These are phyloP conservation scores for Yoshiicerus persimilis DNA, from an alignment of 1,140 invertebrate genomes.

Conservation along the genomic window DNA sequence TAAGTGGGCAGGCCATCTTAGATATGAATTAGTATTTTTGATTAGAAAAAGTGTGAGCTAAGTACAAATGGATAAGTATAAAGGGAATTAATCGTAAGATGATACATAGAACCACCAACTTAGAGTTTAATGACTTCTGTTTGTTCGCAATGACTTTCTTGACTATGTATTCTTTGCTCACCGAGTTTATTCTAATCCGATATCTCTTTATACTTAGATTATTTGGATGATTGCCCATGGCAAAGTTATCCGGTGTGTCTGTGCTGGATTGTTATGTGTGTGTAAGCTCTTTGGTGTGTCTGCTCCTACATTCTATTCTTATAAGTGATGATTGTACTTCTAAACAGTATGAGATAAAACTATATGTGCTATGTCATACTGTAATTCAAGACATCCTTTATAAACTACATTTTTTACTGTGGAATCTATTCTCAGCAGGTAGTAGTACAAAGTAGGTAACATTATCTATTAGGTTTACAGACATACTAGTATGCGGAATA, in stretches of 20 bases:
- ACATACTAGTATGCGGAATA: not conserved
- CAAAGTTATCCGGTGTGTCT: not conserved
- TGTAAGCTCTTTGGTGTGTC: not conserved
- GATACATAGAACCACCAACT: not conserved
- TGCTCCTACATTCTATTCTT: constrained; percentile 1
- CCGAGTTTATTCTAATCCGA: constrained; percentile 8
- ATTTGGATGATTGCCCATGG: constrained; percentile 15
- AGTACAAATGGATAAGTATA: not conserved
- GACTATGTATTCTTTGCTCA: not conserved
- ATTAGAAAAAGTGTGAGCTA: not conserved
- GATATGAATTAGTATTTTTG: not conserved
- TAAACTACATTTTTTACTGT: not conserved
- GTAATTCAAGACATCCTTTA: not conserved
- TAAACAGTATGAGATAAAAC: not conserved
- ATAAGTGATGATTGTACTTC: constrained; percentile 6
- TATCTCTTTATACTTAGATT: not conserved
- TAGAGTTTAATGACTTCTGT: constrained; percentile 3
- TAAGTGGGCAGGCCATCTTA: not conserved
- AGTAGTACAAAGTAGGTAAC: not conserved
- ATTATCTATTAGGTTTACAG: not conserved
- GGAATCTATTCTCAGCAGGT: not conserved
- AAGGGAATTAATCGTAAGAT: not conserved
- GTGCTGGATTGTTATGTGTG: not conserved
- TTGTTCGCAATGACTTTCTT: not conserved
- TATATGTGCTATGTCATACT: not conserved